Percentiles rank a stretch among this genome's conserved stretches.
Conservation (phyloP, 1,140 invertebrate genomes). For the Phthorimaea operculella region DNA sequence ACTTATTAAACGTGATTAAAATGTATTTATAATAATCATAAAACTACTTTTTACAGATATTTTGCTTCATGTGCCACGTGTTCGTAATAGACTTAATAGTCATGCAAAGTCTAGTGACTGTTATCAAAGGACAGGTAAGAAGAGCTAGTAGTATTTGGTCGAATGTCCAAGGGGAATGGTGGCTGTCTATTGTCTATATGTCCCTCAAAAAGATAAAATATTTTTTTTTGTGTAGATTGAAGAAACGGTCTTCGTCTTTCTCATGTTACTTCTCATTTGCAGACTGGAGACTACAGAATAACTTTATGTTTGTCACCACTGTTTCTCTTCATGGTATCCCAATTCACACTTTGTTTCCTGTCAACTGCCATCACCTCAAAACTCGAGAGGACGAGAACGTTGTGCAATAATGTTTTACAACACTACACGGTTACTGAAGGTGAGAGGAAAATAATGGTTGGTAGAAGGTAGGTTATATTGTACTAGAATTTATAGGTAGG, state of each 20-base stretch:
- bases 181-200: too few relatives aligned
- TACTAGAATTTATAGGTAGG: too few relatives aligned
- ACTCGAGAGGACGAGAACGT: not conserved
- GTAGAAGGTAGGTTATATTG: too few relatives aligned
- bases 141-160: too few relatives aligned
- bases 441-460: not conserved
- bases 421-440: not conserved
- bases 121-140: slow-evolving; percentile 21
- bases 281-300: not conserved
- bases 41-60: not conserved
- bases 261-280: not conserved
- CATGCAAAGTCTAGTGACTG: slow-evolving; percentile 12
- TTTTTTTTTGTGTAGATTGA: too few relatives aligned
- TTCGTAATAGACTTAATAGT: slow-evolving; percentile 9
- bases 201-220: too few relatives aligned
- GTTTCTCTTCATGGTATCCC: not conserved
- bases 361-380: not conserved
- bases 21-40: too few relatives aligned
- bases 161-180: too few relatives aligned
- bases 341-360: not conserved
- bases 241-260: not conserved
- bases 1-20: too few relatives aligned
- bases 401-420: not conserved
- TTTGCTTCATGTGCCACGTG: not conserved
- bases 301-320: not conserved